Percentiles rank a stretch among this genome's conserved stretches.
These are phyloP conservation scores for Hystrix brachyura DNA, from an alignment of 2,113 vertebrate genomes.

Conservation along the genomic window DNA sequence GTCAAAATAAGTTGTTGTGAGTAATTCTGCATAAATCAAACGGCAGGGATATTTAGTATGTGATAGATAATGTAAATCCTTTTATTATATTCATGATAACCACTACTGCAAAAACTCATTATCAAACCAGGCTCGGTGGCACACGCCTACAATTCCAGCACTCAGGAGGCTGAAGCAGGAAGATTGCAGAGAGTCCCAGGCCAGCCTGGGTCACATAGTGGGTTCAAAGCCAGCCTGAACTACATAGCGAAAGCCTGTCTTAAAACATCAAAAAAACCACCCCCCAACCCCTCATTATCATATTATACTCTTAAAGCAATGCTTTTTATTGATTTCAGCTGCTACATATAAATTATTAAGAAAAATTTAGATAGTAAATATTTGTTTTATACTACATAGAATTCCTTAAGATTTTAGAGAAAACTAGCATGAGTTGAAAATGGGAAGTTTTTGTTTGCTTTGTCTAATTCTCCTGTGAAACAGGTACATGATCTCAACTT, in stretches of 20 bases:
- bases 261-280: too few relatives aligned
- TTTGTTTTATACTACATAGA: constrained; percentile 44
- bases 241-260: too few relatives aligned
- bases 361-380: constrained; percentile 35
- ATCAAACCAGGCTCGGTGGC: not conserved
- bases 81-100: not conserved
- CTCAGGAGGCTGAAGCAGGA: too few relatives aligned
- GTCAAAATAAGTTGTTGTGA: not conserved
- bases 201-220: too few relatives aligned
- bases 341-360: constrained; percentile 23
- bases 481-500: not conserved
- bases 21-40: constrained; percentile 26
- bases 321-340: not conserved
- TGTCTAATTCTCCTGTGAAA: not conserved
- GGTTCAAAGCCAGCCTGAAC: too few relatives aligned
- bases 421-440: constrained; percentile 16
- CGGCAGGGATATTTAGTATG: not conserved
- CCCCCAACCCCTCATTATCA: not conserved
- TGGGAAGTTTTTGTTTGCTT: constrained; percentile 19
- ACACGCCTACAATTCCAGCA: too few relatives aligned
- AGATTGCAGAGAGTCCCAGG: too few relatives aligned
- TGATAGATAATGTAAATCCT: not conserved
- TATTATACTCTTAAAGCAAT: constrained; percentile 17
- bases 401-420: constrained; percentile 46
- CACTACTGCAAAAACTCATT: not conserved